Base-by-base conservation (phyloP, 2,113 vertebrate species). In the Taurulus bubalis region DNA sequence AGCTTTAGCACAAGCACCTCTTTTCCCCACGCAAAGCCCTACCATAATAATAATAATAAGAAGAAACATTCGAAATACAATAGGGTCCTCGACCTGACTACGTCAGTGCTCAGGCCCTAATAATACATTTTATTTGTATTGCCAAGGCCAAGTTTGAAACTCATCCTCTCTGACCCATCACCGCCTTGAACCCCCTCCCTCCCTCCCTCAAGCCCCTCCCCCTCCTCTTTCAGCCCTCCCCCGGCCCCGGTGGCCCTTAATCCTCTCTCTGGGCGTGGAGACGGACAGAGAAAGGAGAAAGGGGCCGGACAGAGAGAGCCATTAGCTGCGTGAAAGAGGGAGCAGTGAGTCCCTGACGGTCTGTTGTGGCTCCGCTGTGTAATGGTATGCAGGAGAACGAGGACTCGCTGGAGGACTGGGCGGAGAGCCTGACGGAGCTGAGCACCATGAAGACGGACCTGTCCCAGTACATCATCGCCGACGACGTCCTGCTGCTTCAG, bases 351-450 rank as follows among this genome's bases (percentile, higher is more conserved):
- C 65, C 2, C 85, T 82, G 77, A 76, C 79, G 12, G n/a, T 45
- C 2, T 10, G 9, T 22, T n/a, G 16, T 94, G 93, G 12, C 24
- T 45, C 2, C n/a, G 9, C 51, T n/a, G 16, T 94, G 93, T 91
- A 75, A 94, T 96, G 93, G 93, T 92, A 95, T 96, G 95, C 97
- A 98, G 98, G 96, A 97, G 91, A 93, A 95, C 80, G 95, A 97
- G 95, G 96, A 95, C 87, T 91, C 94, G 12, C 94, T 97, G 91
- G 94, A 94, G 69, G 94, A 92, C 93, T 98, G 97, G 97, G 94
- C 91, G 24, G 87, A 92, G 88, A 91, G 94, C 92, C 94, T 97
- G 90, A 93, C 94, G 69, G 95, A 97, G 80, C 93, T 97, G 90
- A 92, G 89, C 84, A 88, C 91, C 85, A 92, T 96, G 96, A 97